Percentiles rank a stretch among this genome's conserved stretches.
phyloP scores from a whole-genome alignment of 2,797 vertebrate species.

The Thunnus albacares region DNA sequence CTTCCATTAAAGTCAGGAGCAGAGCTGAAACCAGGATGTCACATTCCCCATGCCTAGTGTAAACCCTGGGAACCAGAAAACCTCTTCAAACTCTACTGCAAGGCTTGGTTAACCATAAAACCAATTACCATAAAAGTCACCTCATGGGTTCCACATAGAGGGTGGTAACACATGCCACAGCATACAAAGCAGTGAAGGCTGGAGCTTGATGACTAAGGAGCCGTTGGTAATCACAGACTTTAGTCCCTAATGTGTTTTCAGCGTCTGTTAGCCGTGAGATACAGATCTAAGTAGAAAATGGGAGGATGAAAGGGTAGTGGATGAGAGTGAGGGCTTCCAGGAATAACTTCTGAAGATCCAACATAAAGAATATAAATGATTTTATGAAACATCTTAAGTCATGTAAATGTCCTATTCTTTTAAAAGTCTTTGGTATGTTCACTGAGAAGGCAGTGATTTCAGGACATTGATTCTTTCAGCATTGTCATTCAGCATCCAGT shows the following conservation, averaged over 20 bases:
- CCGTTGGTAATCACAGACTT: slow-evolving; percentile 35
- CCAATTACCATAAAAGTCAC: slow-evolving; percentile 67
- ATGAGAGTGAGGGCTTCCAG: slow-evolving; percentile 6
- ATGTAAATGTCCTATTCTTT: slow-evolving; percentile 7
- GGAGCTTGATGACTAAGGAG: slow-evolving; percentile 21
- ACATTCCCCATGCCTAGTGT: slow-evolving; percentile 37
- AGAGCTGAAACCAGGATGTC: slow-evolving; percentile 50
- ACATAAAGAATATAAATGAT: slow-evolving; percentile 4
- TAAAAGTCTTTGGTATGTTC: neutral
- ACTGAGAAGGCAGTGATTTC: no score
- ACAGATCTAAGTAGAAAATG: slow-evolving; percentile 20
- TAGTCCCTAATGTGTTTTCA: slow-evolving; percentile 38
- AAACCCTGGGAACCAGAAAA: slow-evolving; percentile 37
- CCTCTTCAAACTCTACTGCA: slow-evolving; percentile 30
- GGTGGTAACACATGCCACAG: slow-evolving; percentile 30
- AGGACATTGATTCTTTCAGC: no score
- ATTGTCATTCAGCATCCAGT: slow-evolving; percentile 2
- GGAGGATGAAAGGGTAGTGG: neutral
- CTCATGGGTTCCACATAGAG: slow-evolving; percentile 45
- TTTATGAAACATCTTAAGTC: slow-evolving; percentile 4
- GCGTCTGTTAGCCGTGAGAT: slow-evolving; percentile 22
- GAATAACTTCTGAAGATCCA: neutral
- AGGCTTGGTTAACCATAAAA: slow-evolving; percentile 62
- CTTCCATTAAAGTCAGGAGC: slow-evolving; percentile 64
- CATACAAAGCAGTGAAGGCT: slow-evolving; percentile 49